Evolutionary conservation across 2,113 vertebrate genomes (phyloP).

Genomic region (Acanthisitta chloris): DNA sequence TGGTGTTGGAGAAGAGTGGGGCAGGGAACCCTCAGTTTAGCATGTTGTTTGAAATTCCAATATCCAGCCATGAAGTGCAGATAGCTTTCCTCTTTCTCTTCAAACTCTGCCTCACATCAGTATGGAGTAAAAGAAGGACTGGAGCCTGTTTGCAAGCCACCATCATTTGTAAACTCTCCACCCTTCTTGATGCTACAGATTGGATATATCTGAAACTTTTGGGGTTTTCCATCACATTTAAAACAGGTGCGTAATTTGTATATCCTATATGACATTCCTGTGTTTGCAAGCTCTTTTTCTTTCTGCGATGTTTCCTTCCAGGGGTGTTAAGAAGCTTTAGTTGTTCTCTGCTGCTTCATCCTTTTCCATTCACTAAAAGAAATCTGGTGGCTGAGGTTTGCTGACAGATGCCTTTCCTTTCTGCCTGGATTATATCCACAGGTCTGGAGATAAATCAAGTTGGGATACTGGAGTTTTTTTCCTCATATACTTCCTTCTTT

Average conservation of each 20-base stretch:
- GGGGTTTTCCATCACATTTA: not conserved
- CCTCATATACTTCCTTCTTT: not conserved
- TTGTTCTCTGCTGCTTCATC: not conserved
- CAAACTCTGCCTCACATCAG: not conserved
- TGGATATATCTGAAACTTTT: not conserved
- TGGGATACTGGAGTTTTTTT: not conserved
- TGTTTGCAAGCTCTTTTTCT: not conserved
- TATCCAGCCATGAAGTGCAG: not conserved
- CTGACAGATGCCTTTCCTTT: not conserved
- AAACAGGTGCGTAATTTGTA: not conserved
- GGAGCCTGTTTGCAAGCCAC: not conserved
- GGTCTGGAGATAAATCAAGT: not conserved
- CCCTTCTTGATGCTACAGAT: not conserved
- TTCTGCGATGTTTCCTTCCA: not conserved
- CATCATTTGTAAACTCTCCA: not conserved
- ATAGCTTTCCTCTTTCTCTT: not conserved
- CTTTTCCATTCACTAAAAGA: not conserved
- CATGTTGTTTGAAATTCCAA: not conserved
- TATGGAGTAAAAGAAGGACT: not conserved
- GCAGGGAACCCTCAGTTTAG: not conserved
- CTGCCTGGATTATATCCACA: not conserved
- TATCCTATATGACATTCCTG: not conserved
- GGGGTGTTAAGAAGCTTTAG: not conserved
- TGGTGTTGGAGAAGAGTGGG: not conserved
- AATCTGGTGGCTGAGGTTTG: not conserved